phyloP scores from a whole-genome alignment of 2,797 vertebrate genomes.

The Gastrophryne carolinensis region DNA sequence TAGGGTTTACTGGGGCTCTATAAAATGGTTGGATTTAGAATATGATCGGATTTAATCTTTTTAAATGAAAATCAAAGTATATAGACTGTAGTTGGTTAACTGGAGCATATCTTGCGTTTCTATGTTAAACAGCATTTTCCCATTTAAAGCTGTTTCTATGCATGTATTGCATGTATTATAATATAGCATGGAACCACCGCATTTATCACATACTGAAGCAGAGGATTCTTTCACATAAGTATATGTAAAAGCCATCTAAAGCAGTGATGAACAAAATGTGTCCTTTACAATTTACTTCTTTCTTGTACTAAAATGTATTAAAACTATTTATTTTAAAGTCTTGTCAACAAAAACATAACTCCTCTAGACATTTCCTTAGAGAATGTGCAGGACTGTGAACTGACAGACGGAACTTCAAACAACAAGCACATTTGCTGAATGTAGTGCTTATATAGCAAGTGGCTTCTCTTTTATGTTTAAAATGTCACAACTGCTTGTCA shows the following conservation, averaged over 20 bases:
- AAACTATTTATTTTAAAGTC: neutral
- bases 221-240: neutral
- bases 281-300: no score
- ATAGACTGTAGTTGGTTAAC: no score
- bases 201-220: no score
- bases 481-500: neutral
- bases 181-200: no score
- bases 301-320: neutral
- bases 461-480: neutral
- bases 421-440: neutral
- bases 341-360: neutral
- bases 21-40: no score
- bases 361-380: neutral
- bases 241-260: neutral
- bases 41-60: no score
- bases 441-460: neutral
- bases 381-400: neutral
- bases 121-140: no score
- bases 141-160: no score
- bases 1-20: no score
- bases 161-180: no score
- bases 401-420: neutral
- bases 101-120: no score
- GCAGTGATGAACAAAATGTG: neutral
- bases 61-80: no score